A percentile compares a stretch with the other conserved stretches of the same genome.
Conservation (phyloP, 2,888 invertebrate species). For the Acrobasis repandana region DNA sequence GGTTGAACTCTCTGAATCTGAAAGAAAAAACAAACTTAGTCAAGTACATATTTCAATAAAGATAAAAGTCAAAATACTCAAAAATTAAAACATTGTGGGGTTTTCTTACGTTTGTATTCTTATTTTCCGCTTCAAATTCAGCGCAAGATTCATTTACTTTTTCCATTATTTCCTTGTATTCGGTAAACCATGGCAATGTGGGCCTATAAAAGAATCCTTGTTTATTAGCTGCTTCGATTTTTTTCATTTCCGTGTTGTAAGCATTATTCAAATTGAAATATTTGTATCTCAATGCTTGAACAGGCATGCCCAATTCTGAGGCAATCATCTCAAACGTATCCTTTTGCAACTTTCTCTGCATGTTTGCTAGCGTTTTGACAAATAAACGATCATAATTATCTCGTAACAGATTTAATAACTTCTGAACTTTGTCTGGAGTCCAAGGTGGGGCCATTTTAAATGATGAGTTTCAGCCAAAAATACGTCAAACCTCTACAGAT, state of each 20-base stretch:
- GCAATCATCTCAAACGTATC: slow-evolving; percentile 22
- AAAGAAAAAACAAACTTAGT: not conserved
- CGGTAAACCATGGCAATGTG: slow-evolving; percentile 29
- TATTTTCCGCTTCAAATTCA: not conserved
- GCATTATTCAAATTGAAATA: slow-evolving; percentile 28
- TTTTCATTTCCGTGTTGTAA: slow-evolving; percentile 29
- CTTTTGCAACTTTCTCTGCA: slow-evolving; percentile 9
- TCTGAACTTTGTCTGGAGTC: slow-evolving; percentile 4
- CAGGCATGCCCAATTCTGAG: slow-evolving; percentile 3
- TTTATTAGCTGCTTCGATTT: slow-evolving; percentile 26
- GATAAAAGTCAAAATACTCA: no score
- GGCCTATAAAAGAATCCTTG: slow-evolving; percentile 31
- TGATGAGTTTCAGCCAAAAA: not conserved
- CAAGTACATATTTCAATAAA: no score
- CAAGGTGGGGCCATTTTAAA: slow-evolving; percentile 18
- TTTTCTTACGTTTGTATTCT: not conserved
- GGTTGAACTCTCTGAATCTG: not conserved
- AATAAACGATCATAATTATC: slow-evolving; percentile 2
- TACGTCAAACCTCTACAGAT: not conserved
- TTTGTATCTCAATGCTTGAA: slow-evolving; percentile 22
- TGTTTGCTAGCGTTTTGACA: not conserved
- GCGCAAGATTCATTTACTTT: slow-evolving; percentile 15
- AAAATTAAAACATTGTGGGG: no score
- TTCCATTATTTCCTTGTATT: slow-evolving; percentile 24
- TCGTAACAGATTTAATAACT: not conserved